These are phyloP conservation scores for Sclerurus mexicanus DNA, from an alignment of 2,113 vertebrate species.

Conservation along the genomic window DNA sequence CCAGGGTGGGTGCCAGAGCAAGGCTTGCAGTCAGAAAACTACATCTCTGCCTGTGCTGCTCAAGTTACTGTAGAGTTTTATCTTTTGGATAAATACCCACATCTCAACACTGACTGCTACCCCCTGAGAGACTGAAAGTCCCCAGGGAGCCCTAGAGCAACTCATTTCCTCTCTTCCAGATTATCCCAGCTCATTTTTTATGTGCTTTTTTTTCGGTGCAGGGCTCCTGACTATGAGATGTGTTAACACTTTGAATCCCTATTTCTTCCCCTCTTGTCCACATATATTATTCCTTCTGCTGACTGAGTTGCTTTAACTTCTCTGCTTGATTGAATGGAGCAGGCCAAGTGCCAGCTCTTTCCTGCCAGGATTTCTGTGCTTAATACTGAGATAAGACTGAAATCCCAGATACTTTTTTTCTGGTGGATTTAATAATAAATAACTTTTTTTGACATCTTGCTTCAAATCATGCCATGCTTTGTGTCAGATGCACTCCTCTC, in stretches of 20 bases:
- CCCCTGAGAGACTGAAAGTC: neutral
- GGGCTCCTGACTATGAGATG: neutral
- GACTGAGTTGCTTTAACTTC: neutral
- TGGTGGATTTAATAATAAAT: constrained; percentile 6
- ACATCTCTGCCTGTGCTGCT: neutral
- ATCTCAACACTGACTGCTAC: neutral
- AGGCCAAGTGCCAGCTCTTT: neutral
- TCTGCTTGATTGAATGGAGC: neutral
- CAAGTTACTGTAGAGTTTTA: neutral
- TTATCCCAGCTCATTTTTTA: neutral
- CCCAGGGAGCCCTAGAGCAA: neutral
- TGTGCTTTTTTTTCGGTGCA: neutral
- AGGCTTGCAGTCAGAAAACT: neutral
- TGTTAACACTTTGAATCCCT: neutral
- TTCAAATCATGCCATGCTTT: constrained; percentile 14
- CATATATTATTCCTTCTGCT: neutral
- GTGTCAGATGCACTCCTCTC: neutral
- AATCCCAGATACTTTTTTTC: neutral
- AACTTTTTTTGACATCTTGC: constrained; percentile 1
- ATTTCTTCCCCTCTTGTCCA: neutral
- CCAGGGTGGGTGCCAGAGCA: neutral
- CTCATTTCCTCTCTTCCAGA: neutral
- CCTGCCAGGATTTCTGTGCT: neutral
- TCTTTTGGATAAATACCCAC: neutral
- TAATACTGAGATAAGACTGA: constrained; percentile 10